Percentiles rank a stretch among this genome's conserved stretches.
Evolutionary conservation across 2,113 vertebrate genomes (phyloP).

Genomic region (Cyprinodon variegatus): DNA sequence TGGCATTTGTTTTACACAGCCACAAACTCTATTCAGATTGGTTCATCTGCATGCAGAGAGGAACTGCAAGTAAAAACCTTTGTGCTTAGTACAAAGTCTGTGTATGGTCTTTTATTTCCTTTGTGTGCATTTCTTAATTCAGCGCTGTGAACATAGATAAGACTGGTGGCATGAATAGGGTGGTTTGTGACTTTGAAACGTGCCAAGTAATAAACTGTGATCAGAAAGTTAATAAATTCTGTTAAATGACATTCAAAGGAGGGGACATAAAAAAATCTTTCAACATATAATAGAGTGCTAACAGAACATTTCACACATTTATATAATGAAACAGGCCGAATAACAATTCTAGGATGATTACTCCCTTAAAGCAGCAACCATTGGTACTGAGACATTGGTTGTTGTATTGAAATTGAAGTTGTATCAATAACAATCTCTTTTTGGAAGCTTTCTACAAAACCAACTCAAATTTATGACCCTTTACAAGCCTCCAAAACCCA

Average conservation of each 20-base stretch:
- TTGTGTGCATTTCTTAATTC: constrained; percentile 31
- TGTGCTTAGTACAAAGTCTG: constrained; percentile 40
- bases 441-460: not conserved
- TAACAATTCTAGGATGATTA: not conserved
- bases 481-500: not conserved
- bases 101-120: constrained; percentile 32
- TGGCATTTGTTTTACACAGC: constrained; percentile 17
- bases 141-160: constrained; percentile 16
- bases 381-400: not conserved
- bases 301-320: not conserved
- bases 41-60: constrained; percentile 57
- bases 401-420: not conserved
- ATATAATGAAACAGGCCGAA: not conserved
- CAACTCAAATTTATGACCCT: not conserved
- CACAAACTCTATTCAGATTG: constrained; percentile 39
- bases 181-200: constrained; percentile 11
- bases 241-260: constrained; percentile 9
- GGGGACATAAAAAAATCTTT: not conserved
- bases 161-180: constrained; percentile 8
- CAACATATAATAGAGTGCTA: not conserved
- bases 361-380: not conserved
- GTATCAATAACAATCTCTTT: not conserved
- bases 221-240: constrained; percentile 19
- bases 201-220: constrained; percentile 9
- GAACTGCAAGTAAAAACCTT: constrained; percentile 42